Evolutionary conservation across 1,140 invertebrate genomes (phyloP).

Genomic region (Pristionchus pacificus): DNA sequence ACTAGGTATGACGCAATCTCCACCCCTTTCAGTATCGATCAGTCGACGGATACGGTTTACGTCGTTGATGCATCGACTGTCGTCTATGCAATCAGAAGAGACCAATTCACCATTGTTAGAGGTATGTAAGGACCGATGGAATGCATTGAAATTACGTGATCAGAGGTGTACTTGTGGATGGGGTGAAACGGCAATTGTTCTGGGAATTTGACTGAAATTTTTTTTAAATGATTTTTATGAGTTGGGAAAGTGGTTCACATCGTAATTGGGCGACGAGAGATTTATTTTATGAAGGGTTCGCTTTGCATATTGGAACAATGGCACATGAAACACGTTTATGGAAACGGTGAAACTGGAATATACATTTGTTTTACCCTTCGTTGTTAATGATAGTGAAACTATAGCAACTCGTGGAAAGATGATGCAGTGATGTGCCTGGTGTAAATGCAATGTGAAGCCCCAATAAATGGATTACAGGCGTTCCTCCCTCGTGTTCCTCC

Average conservation of each 20-base stretch:
- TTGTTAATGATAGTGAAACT: no score
- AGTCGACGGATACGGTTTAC: constrained; percentile 21
- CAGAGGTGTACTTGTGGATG: constrained; percentile 15
- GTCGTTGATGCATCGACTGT: constrained; percentile 31
- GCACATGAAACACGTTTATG: no score
- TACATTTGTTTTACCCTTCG: no score
- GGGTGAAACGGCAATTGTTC: not conserved
- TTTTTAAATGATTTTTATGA: no score
- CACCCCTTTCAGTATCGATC: constrained; percentile 29
- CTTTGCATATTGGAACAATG: no score
- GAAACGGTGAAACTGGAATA: no score
- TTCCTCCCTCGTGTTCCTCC: not conserved
- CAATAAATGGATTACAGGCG: no score
- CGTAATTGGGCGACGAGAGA: constrained; percentile 7
- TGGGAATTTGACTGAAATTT: constrained; percentile 6
- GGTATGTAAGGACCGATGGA: constrained; percentile 5
- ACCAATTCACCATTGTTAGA: constrained; percentile 9
- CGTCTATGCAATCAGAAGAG: constrained; percentile 23
- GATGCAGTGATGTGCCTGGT: no score
- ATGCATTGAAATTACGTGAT: not conserved
- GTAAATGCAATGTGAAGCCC: no score
- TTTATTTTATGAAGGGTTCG: constrained; percentile 19
- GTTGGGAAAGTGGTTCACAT: no score
- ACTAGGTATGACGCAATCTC: no score
- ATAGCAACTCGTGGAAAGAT: no score